Percentiles rank a stretch among this genome's conserved stretches.
Evolutionary conservation across 2,888 invertebrate species (phyloP).

Genomic region (Phortica okadai): DNA sequence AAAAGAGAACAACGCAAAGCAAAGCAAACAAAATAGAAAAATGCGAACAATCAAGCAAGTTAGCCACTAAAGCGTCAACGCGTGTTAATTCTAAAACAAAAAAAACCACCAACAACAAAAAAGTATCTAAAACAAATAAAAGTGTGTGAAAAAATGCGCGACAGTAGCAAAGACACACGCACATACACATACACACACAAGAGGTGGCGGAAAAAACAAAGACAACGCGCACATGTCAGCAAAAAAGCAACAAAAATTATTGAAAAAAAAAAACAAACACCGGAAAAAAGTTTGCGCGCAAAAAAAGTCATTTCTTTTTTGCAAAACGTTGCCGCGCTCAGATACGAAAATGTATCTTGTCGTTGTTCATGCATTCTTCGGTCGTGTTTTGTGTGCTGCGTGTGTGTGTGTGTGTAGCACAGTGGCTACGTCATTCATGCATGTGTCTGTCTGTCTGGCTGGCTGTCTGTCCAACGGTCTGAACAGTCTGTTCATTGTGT

Average conservation of each 20-base stretch:
- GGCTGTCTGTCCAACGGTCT: background rate
- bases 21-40: background rate
- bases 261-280: slow-evolving; percentile 1
- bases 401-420: background rate
- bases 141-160: slow-evolving; percentile 31
- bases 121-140: slow-evolving; percentile 12
- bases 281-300: slow-evolving; percentile 7
- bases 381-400: too few relatives aligned
- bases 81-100: slow-evolving; percentile 3
- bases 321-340: background rate
- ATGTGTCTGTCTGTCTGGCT: background rate
- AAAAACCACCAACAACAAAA: background rate
- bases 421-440: background rate
- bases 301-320: background rate
- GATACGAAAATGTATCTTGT: background rate
- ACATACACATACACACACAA: background rate
- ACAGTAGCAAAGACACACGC: slow-evolving; percentile 21
- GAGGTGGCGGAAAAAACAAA: background rate
- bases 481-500: background rate
- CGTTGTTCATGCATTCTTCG: too few relatives aligned
- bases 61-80: slow-evolving; percentile 10
- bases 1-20: background rate
- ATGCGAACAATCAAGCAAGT: background rate
- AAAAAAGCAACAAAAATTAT: background rate
- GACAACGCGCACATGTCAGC: slow-evolving; percentile 9